Base-by-base conservation (phyloP, 1,140 invertebrate species). In the Lordiphosa stackelbergi region DNA sequence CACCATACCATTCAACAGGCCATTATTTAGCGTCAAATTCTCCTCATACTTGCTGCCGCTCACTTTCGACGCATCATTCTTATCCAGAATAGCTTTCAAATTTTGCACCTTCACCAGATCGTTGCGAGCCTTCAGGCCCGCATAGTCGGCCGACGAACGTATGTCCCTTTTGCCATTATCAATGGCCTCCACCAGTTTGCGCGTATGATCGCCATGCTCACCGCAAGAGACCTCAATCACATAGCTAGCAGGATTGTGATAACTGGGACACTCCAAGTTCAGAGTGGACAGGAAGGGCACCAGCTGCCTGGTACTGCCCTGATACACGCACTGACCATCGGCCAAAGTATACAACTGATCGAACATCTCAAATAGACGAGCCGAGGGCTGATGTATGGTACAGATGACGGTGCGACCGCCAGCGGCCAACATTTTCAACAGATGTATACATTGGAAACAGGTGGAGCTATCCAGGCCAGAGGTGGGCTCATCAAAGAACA, bases 401-500 rank as follows among this genome's bases (percentile, higher is more conserved):
- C 97, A 98, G 55, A 99, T 96, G 49, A 99, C 97, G 0, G 97
- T 98, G 58, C 97, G 90, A 1, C 97, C 97, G 28, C 95, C 96
- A 19, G 93, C 90, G 1, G 97, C 95, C 43, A 99, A 87, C n/a
- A 93, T 94, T 89, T 97, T 95, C 69, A 97, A 87, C 41, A 96
- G 85, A 8, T 93, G 93, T 42, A 98, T 95, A 85, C 96, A 98
- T 88, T 98, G 96, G 85, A 96, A 97, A 88, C 96, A 97, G 0
- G 96, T 97, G 0, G 95, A 96, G 71, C 95, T 97, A 88, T 98
- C 97, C 84, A 98, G 88, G 10, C 97, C 97, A 72, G 96, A 97
- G 0, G 97, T 99, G 0, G 97, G 97, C 87, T 99, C 97, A 86
- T 99, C 97, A 85, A 99, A 98, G 88, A 98, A 98, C 95, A 99